Base-by-base conservation (phyloP, 2,888 invertebrate genomes). In the Nyleta sp. region DNA sequence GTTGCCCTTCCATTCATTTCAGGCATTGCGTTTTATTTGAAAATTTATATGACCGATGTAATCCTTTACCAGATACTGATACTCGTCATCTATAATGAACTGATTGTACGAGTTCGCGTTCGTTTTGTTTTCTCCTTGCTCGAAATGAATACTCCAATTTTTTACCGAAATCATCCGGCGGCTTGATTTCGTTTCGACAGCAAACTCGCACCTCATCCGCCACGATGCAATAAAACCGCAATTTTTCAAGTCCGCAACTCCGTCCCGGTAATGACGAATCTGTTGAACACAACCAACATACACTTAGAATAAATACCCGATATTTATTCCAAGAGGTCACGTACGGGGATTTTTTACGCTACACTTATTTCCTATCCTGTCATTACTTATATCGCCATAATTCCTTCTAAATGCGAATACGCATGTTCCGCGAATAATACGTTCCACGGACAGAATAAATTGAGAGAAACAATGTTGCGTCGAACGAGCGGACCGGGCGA, bases 321-420 rank as follows among this genome's bases (percentile, higher is more conserved):
- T 67, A 72, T 77, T 77, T 67, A 67, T 67, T 71, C 55, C 72
- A 62, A 77, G 77, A 55, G 72, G 67, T 67, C 72, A 53, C 60
- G 71, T 67, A 65, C 53, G 28, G 42, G 28, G 35, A 48, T 67
- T 68, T 73, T 77, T 77, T 77, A 65, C 15, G 62, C 53, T 60
- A 71, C 72, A 72, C 50, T 65, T 70, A 70, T 70, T 70, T 52
- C 28, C 64, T 64, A 64, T 64, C 70, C 70, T 70, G 59, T 59
- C 70, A 65, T 65, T 76, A 76, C 48, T 70, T 46, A 48, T 52
- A 57, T 59, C 46, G 52, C 24, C 40, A 62, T 74, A 74, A 74
- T 48, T 17, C 67, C 48, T 53, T 13, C 67, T 74, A 74, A 68
- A 68, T 59, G 55, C 60, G 65, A 64, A 24, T 35, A 75, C 70